phyloP scores from a whole-genome alignment of 2,797 vertebrate genomes.

The Darevskia nairensis region DNA sequence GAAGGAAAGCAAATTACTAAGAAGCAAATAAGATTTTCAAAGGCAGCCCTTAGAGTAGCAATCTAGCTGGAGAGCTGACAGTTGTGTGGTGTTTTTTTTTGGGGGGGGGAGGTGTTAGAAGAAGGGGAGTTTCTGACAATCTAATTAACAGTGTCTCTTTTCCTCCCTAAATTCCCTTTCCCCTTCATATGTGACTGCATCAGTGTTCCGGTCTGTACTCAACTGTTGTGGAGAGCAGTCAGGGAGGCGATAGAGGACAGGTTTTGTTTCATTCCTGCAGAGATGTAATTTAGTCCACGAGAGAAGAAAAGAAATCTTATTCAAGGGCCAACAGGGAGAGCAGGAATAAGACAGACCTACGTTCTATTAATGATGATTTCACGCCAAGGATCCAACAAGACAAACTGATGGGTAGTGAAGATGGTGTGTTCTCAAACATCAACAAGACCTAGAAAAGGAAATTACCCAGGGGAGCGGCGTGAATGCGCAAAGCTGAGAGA shows the following conservation, averaged over 20 bases:
- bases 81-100: neutral
- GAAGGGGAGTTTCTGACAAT: neutral
- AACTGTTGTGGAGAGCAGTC: no score
- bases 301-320: neutral
- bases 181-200: neutral
- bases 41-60: neutral
- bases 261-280: neutral
- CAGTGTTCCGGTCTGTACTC: neutral
- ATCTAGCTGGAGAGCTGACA: neutral
- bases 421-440: slow-evolving; percentile 38
- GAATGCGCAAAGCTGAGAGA: slow-evolving; percentile 41
- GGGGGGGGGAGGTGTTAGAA: neutral
- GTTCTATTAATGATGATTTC: slow-evolving; percentile 29
- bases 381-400: slow-evolving; percentile 7
- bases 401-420: neutral
- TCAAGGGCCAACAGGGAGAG: neutral
- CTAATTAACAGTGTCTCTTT: neutral
- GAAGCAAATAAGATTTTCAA: neutral
- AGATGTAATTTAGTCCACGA: slow-evolving; percentile 12
- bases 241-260: neutral
- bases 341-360: slow-evolving; percentile 16
- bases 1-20: neutral
- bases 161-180: neutral
- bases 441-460: slow-evolving; percentile 42
- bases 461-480: slow-evolving; percentile 22